Conservation (phyloP, 2,113 vertebrate species). For the Engraulis encrasicolus region DNA sequence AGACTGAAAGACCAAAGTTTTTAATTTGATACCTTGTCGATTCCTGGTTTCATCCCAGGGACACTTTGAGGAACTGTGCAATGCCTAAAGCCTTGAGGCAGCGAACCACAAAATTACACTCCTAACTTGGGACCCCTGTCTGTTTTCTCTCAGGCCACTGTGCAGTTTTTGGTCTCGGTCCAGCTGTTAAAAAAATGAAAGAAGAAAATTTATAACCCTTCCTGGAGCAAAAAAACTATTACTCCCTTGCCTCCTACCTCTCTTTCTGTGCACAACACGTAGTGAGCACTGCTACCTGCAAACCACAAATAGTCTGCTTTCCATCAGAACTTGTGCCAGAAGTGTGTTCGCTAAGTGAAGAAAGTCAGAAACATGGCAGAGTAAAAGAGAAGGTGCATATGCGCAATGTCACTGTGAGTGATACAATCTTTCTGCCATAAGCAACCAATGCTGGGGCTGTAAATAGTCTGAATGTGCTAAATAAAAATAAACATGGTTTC, state of each 20-base stretch:
- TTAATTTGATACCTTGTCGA: conserved; percentile 11
- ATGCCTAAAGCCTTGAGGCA: neutral
- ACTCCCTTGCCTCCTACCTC: too few species aligned
- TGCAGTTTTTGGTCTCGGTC: neutral
- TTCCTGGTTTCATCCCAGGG: neutral
- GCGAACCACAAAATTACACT: neutral
- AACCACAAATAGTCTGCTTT: too few species aligned
- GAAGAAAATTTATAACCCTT: neutral
- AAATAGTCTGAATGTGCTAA: too few species aligned
- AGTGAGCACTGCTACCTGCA: neutral
- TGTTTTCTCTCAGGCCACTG: neutral
- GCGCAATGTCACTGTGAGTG: too few species aligned
- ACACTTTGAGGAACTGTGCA: neutral
- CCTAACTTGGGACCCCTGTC: neutral
- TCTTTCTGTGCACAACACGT: neutral
- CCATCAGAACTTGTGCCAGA: too few species aligned
- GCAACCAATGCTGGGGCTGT: neutral
- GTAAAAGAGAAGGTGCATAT: too few species aligned
- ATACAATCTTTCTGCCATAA: too few species aligned
- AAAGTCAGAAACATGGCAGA: too few species aligned
- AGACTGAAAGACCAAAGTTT: neutral
- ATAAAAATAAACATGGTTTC: too few species aligned
- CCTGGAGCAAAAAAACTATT: conserved; percentile 4
- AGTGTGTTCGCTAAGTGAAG: too few species aligned
- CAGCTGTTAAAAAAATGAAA: neutral